Conservation (phyloP, 2,888 invertebrate genomes). For the Chaetoderma sp. region DNA sequence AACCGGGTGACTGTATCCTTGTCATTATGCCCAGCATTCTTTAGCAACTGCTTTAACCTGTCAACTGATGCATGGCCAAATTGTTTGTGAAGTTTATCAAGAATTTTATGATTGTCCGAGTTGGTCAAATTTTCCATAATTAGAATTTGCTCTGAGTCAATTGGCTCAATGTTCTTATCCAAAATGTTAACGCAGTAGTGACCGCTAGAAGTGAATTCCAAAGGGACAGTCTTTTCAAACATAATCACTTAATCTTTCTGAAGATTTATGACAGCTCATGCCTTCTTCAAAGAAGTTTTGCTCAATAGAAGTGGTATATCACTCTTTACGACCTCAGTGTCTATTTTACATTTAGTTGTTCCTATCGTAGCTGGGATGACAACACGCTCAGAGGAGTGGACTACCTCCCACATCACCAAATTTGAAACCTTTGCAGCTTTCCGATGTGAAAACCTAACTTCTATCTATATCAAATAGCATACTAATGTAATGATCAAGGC, state of each 20-base stretch:
- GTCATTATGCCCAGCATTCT: neutral
- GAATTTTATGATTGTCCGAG: neutral
- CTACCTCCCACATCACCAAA: constrained; percentile 7
- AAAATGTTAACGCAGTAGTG: too few relatives aligned
- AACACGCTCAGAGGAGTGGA: neutral
- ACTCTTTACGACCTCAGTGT: too few relatives aligned
- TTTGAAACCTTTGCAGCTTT: neutral
- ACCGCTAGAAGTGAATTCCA: too few relatives aligned
- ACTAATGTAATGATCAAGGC: neutral
- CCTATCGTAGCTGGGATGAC: constrained; percentile 1
- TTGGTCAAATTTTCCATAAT: too few relatives aligned
- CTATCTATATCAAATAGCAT: too few relatives aligned
- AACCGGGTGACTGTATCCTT: neutral
- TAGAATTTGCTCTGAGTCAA: too few relatives aligned
- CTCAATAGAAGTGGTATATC: too few relatives aligned
- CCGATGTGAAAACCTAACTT: neutral
- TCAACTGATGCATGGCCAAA: neutral
- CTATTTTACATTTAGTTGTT: neutral
- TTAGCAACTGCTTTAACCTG: neutral
- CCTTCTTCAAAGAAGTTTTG: too few relatives aligned
- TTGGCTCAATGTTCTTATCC: too few relatives aligned
- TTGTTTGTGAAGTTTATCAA: neutral
- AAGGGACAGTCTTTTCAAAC: too few relatives aligned
- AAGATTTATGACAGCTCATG: too few relatives aligned
- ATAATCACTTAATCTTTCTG: too few relatives aligned